Conservation (phyloP, 2,888 invertebrate species). For the Yponomeuta evonymella region DNA sequence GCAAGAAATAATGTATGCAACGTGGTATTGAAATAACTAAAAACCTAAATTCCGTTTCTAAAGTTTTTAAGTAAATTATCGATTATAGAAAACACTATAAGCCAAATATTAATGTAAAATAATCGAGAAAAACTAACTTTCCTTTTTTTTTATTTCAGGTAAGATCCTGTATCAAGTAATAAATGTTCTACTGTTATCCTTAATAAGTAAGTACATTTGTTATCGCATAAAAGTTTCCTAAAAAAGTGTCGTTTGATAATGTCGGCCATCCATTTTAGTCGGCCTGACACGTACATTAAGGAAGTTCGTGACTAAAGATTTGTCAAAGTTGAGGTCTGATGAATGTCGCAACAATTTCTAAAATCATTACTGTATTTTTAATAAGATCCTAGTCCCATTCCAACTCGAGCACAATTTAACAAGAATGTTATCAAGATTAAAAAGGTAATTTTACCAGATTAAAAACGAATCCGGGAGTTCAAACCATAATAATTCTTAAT, state of each 20-base stretch:
- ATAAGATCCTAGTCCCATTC: not conserved
- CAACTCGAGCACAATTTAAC: not conserved
- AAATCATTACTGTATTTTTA: not conserved
- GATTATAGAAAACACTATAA: too few species aligned
- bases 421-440: too few species aligned
- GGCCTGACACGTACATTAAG: not conserved
- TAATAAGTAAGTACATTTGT: not conserved
- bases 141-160: not conserved
- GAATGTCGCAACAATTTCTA: not conserved
- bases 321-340: not conserved
- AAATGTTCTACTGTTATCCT: not conserved
- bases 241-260: not conserved
- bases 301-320: not conserved
- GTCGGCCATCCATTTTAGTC: not conserved
- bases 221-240: not conserved
- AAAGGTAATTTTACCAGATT: too few species aligned
- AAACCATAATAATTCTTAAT: constrained; percentile 55
- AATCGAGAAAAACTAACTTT: too few species aligned
- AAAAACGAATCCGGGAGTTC: not conserved
- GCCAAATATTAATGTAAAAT: too few species aligned
- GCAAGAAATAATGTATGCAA: not conserved
- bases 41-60: not conserved
- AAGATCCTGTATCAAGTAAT: not conserved
- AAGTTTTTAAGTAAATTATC: not conserved
- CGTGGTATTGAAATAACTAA: not conserved